Conservation (phyloP, 2,797 vertebrate genomes). For the Melanotaenia maccullochi region DNA sequence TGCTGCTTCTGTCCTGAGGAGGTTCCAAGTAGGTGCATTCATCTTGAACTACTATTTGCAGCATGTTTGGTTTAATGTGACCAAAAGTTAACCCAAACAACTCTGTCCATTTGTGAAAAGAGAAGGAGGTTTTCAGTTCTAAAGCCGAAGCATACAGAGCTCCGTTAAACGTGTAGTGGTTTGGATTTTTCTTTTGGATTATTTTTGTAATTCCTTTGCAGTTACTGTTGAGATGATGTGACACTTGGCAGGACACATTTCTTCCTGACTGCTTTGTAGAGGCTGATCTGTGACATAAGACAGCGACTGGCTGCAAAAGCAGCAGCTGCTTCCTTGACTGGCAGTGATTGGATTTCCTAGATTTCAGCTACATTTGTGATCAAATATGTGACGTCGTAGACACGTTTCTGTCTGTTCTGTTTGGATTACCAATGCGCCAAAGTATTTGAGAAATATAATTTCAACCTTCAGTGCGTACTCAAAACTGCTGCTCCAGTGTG, state of each 20-base stretch:
- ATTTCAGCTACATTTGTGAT: neutral
- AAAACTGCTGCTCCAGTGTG: neutral
- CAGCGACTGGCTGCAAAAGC: too few relatives aligned
- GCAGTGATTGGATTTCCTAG: neutral
- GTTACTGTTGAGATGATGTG: neutral
- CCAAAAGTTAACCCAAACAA: too few relatives aligned
- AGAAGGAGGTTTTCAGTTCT: too few relatives aligned
- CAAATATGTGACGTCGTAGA: neutral
- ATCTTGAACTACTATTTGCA: neutral
- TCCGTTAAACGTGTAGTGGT: neutral
- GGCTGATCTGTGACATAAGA: neutral
- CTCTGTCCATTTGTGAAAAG: too few relatives aligned
- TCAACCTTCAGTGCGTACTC: neutral
- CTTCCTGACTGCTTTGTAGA: neutral
- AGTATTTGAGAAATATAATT: neutral
- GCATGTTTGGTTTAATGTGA: neutral
- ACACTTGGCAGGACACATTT: neutral
- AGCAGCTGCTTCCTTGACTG: neutral
- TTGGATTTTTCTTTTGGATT: neutral
- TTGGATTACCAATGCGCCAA: neutral
- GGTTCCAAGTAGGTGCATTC: slow-evolving; percentile 57
- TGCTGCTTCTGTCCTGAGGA: slow-evolving; percentile 38
- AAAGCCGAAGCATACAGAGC: too few relatives aligned
- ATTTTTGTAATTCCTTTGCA: neutral
- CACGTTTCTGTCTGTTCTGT: neutral